A percentile compares a stretch with the other conserved stretches of the same genome.
Conservation (phyloP, 92 coral and sea anemone species). For the Porites divaricata region DNA sequence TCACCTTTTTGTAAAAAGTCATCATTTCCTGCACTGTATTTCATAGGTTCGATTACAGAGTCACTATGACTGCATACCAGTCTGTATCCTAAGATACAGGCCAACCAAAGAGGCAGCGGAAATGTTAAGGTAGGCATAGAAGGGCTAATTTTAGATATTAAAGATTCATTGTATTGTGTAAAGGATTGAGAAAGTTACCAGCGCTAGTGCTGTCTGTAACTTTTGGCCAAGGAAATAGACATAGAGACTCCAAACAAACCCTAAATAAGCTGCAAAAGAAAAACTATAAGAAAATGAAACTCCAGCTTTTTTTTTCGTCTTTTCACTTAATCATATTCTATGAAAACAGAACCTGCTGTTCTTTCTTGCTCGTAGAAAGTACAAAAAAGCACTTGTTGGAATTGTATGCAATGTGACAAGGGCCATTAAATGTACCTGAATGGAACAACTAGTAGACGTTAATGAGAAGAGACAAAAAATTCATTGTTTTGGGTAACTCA, state of each 20-base stretch:
- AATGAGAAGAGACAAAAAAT: background rate
- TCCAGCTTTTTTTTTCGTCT: background rate
- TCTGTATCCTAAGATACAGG: slow-evolving; percentile 27
- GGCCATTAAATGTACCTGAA: slow-evolving; percentile 15
- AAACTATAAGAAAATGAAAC: slow-evolving; percentile 10
- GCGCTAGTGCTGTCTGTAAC: background rate
- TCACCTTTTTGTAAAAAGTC: slow-evolving; percentile 19
- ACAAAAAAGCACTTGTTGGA: background rate
- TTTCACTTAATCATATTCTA: too few species aligned
- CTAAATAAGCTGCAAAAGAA: slow-evolving; percentile 21
- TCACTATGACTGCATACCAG: slow-evolving; percentile 11
- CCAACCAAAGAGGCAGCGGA: slow-evolving; percentile 31
- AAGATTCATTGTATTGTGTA: slow-evolving; percentile 12
- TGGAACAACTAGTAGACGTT: slow-evolving; percentile 26
- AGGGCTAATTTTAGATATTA: slow-evolving; percentile 14
- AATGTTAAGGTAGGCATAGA: slow-evolving; percentile 26
- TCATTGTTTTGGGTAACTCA: slow-evolving; percentile 18
- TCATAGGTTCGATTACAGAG: slow-evolving; percentile 34
- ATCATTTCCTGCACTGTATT: slow-evolving; percentile 20
- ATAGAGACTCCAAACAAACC: slow-evolving; percentile 10
- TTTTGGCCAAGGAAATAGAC: slow-evolving; percentile 15
- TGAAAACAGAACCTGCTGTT: background rate
- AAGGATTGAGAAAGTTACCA: slow-evolving; percentile 4
- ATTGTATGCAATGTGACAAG: background rate
- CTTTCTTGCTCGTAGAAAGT: background rate